Evolutionary conservation across 2,113 vertebrate species (phyloP).

Genomic region (Oryzias melastigma): DNA sequence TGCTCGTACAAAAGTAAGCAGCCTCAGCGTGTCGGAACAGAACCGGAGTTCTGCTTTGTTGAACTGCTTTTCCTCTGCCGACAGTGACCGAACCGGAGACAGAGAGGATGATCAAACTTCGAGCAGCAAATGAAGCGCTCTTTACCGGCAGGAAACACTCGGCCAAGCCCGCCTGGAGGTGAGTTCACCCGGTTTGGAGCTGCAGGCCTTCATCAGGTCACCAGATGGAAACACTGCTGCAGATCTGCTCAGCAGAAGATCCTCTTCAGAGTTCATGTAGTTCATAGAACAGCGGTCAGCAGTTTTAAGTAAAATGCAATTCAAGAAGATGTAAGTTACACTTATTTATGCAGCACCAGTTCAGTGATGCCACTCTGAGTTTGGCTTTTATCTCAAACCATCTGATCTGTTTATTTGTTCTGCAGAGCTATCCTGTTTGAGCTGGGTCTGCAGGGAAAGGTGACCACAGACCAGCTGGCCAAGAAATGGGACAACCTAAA

Average conservation of each 20-base stretch:
- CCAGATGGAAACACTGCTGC: too few species aligned
- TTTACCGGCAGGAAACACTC: conserved; percentile 72
- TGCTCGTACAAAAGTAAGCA: conserved; percentile 70
- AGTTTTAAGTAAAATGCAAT: too few species aligned
- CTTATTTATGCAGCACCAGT: too few species aligned
- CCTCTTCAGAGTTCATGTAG: too few species aligned
- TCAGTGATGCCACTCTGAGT: too few species aligned
- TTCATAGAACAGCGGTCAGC: too few species aligned
- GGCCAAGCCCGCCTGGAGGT: conserved; percentile 73
- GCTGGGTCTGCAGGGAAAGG: conserved; percentile 70
- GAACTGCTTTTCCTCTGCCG: background rate
- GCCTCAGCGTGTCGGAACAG: background rate
- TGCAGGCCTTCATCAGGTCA: background rate
- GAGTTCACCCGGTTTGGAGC: conserved; percentile 7
- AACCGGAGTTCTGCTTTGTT: background rate
- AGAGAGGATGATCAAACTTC: conserved; percentile 65
- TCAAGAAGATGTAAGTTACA: too few species aligned
- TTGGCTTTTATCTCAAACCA: background rate
- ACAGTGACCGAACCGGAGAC: conserved; percentile 66
- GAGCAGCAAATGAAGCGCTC: conserved; percentile 64
- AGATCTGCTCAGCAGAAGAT: too few species aligned
- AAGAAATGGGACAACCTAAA: conserved; percentile 78
- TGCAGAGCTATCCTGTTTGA: conserved; percentile 69
- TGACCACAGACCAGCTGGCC: conserved; percentile 72
- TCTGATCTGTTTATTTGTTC: background rate